Evolutionary conservation across 1,140 invertebrate species (phyloP).

Genomic region (Lithobius niger): DNA sequence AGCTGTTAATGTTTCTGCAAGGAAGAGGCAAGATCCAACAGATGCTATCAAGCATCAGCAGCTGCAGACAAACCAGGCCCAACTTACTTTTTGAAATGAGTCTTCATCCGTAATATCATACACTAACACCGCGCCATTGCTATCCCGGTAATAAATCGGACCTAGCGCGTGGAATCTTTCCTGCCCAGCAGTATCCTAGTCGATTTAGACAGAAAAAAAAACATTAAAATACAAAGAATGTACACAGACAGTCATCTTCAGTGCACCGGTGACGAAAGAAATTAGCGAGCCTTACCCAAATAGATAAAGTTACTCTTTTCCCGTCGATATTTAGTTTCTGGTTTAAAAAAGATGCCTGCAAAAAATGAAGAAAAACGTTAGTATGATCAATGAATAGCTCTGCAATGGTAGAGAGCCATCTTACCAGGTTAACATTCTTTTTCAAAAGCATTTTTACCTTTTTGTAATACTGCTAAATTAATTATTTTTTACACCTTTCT

Average conservation of each 20-base stretch:
- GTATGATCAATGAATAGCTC: not conserved
- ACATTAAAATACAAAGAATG: not conserved
- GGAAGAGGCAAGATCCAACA: no score
- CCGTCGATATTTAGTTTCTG: slow-evolving; percentile 90
- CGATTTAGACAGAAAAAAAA: slow-evolving; percentile 14
- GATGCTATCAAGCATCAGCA: no score
- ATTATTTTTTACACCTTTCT: no score
- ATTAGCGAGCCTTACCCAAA: slow-evolving; percentile 51
- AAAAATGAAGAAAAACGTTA: slow-evolving; percentile 22
- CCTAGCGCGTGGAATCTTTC: slow-evolving; percentile 90
- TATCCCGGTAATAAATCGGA: slow-evolving; percentile 94
- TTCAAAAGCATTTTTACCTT: no score
- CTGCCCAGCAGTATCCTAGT: slow-evolving; percentile 94
- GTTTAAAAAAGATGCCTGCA: slow-evolving; percentile 87
- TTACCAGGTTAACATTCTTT: no score
- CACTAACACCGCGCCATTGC: slow-evolving; percentile 93
- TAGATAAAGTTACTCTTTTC: slow-evolving; percentile 76
- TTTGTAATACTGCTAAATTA: no score
- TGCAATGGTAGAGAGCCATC: no score
- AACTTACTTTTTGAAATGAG: slow-evolving; percentile 82
- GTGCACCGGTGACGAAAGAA: not conserved
- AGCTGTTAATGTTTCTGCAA: no score
- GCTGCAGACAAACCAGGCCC: no score
- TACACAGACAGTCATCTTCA: not conserved
- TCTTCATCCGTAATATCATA: slow-evolving; percentile 98